Evolutionary conservation across 2,113 vertebrate species (phyloP).

Genomic region (Cyphomyrus plagiostoma): DNA sequence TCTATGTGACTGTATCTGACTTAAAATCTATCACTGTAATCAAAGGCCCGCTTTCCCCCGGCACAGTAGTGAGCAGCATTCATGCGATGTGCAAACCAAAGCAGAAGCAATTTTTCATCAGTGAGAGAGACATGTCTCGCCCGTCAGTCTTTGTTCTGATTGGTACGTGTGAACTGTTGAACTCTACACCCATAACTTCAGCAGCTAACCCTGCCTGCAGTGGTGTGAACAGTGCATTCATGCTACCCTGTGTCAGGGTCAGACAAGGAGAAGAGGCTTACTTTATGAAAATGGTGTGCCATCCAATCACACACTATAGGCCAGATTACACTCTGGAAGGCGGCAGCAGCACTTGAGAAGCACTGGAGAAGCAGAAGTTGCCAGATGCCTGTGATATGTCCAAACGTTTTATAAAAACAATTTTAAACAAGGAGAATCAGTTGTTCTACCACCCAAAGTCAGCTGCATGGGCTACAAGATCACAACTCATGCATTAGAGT

Average conservation of each 20-base stretch:
- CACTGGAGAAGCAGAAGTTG: background rate
- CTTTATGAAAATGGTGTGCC: background rate
- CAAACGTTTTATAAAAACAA: background rate
- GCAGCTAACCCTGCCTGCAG: background rate
- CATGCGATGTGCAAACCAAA: slow-evolving; percentile 41
- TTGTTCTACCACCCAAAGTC: background rate
- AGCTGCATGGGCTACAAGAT: background rate
- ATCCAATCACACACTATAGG: background rate
- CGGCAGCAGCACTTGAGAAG: background rate
- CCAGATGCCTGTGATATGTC: background rate
- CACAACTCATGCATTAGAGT: background rate
- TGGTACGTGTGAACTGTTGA: background rate
- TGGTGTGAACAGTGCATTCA: background rate
- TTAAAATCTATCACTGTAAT: slow-evolving; percentile 43
- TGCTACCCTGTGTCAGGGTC: background rate
- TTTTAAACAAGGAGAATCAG: background rate
- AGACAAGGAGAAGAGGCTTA: background rate
- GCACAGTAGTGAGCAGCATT: slow-evolving; percentile 29
- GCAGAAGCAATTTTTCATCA: slow-evolving; percentile 31
- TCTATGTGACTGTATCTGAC: slow-evolving; percentile 31
- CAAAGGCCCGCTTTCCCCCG: slow-evolving; percentile 26
- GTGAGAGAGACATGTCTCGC: slow-evolving; percentile 35
- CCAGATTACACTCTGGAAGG: background rate
- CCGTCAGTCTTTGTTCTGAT: background rate
- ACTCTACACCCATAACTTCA: background rate